Conservation (phyloP, 2,797 vertebrate species). For the Pelochelys cantorii region DNA sequence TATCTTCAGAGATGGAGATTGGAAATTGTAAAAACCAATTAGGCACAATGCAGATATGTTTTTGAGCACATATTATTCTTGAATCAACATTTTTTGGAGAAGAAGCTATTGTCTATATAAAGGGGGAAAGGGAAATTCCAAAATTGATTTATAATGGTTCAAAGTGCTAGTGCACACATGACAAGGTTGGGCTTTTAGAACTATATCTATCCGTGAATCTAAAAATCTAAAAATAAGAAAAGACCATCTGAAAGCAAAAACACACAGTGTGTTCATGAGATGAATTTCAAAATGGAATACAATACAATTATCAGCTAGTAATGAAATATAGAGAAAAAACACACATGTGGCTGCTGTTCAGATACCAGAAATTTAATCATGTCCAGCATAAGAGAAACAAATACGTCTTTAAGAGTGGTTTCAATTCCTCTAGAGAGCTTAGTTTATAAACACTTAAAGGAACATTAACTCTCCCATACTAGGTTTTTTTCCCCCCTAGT, state of each 20-base stretch:
- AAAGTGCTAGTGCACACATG: constrained; percentile 22
- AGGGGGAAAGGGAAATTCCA: constrained; percentile 19
- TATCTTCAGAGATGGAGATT: constrained; percentile 21
- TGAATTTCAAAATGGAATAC: constrained; percentile 70
- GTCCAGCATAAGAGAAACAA: constrained; percentile 61
- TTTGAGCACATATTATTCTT: not conserved
- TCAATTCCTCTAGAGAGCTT: constrained; percentile 41
- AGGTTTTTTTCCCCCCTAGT: not conserved
- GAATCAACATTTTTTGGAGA: constrained; percentile 56
- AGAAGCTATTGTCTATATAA: constrained; percentile 41
- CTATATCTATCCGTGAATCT: too few relatives aligned
- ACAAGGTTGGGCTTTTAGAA: not conserved
- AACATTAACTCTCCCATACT: not conserved
- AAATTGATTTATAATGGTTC: constrained; percentile 57
- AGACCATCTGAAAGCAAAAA: constrained; percentile 53
- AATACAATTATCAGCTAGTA: constrained; percentile 78
- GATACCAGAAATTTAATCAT: constrained; percentile 76
- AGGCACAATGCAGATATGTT: not conserved
- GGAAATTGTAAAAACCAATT: constrained; percentile 52
- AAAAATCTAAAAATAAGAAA: constrained; percentile 57
- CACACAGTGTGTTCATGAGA: constrained; percentile 59
- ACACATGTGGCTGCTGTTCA: constrained; percentile 63
- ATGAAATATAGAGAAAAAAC: constrained; percentile 78
- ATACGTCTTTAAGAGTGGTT: constrained; percentile 39
- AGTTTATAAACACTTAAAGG: constrained; percentile 58